Conservation (phyloP, 2,113 vertebrate genomes). For the Montifringilla adamsi region DNA sequence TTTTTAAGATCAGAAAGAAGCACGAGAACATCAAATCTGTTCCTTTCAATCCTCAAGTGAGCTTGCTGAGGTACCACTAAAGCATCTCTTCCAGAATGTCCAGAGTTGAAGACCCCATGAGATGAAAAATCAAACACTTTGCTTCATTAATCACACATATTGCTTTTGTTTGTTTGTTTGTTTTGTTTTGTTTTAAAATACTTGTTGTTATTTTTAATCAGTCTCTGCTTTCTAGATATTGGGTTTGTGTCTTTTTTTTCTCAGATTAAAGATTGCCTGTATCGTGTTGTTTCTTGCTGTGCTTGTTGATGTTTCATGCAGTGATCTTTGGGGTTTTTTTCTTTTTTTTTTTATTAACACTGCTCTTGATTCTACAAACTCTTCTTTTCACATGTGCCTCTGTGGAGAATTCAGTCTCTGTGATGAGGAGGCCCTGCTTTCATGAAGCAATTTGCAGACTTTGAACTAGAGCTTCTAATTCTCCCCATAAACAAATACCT, state of each 20-base stretch:
- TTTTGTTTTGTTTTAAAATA: neutral
- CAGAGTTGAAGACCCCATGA: neutral
- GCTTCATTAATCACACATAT: neutral
- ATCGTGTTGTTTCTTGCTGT: neutral
- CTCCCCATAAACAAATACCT: neutral
- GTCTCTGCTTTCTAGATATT: neutral
- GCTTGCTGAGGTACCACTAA: neutral
- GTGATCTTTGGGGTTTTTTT: neutral
- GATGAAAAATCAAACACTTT: neutral
- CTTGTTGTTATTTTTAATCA: neutral
- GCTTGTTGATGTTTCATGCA: conserved; percentile 6
- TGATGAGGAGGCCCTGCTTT: neutral
- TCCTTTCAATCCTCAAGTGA: neutral
- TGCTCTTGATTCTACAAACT: neutral
- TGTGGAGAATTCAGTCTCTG: neutral
- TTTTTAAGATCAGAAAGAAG: conserved; percentile 30
- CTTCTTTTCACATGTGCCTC: neutral
- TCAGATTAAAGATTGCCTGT: conserved; percentile 2
- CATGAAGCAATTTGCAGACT: neutral
- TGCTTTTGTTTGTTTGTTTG: neutral
- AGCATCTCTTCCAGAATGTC: neutral
- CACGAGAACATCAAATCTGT: neutral
- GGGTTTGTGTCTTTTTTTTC: neutral
- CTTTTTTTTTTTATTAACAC: neutral
- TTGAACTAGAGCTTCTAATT: neutral